Conservation (phyloP, 2,797 vertebrate species). For the Oophaga sylvatica region DNA sequence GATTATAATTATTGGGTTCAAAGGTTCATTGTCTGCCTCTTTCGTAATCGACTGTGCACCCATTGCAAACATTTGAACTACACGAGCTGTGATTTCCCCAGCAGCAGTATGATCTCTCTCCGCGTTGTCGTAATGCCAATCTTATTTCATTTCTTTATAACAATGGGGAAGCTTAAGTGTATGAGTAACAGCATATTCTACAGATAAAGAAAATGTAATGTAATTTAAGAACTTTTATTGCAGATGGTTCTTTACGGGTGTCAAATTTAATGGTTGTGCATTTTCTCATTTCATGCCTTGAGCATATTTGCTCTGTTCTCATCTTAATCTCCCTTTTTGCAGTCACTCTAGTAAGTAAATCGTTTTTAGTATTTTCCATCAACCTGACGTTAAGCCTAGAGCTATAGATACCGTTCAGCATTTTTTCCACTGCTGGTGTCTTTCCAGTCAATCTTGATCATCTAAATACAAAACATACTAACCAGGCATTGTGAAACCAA, state of each 20-base stretch:
- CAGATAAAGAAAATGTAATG: slow-evolving; percentile 52
- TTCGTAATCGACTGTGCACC: background rate
- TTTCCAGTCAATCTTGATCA: slow-evolving; percentile 52
- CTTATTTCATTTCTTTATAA: slow-evolving; percentile 32
- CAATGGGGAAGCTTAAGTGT: slow-evolving; percentile 48
- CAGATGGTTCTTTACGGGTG: slow-evolving; percentile 51
- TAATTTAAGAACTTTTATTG: slow-evolving; percentile 55
- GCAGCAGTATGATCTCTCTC: background rate
- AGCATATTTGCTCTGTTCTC: slow-evolving; percentile 53
- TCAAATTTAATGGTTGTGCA: slow-evolving; percentile 57
- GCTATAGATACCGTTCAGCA: slow-evolving; percentile 46
- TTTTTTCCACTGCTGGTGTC: slow-evolving; percentile 49
- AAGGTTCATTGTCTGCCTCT: background rate
- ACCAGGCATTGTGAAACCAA: slow-evolving; percentile 12
- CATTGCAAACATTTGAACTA: background rate
- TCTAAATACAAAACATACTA: slow-evolving; percentile 12
- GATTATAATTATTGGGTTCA: background rate
- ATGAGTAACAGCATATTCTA: slow-evolving; percentile 53
- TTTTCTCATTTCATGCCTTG: slow-evolving; percentile 59
- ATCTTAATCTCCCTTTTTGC: slow-evolving; percentile 52
- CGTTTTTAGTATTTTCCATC: slow-evolving; percentile 57
- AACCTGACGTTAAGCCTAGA: slow-evolving; percentile 52
- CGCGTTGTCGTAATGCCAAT: slow-evolving; percentile 8
- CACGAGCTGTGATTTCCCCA: background rate
- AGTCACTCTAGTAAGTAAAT: slow-evolving; percentile 55